These are phyloP conservation scores for Microplitis manilae DNA, from an alignment of 2,888 invertebrate genomes.

Conservation along the genomic window DNA sequence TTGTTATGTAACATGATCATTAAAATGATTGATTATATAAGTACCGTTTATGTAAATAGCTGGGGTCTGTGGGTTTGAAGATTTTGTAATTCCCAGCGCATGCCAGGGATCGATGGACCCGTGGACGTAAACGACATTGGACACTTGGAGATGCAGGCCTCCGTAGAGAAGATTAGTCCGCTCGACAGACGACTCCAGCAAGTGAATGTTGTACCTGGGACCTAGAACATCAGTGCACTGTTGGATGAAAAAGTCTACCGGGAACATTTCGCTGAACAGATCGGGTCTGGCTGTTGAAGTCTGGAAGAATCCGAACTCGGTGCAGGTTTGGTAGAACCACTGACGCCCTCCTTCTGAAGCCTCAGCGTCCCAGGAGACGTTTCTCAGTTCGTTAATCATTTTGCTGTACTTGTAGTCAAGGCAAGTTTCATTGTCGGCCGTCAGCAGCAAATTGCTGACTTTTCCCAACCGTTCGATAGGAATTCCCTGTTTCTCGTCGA, in stretches of 20 bases:
- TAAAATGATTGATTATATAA: slow-evolving; percentile 10
- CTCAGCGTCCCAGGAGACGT: slow-evolving; percentile 78
- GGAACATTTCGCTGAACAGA: slow-evolving; percentile 84
- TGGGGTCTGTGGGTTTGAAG: slow-evolving; percentile 75
- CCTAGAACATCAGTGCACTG: slow-evolving; percentile 91
- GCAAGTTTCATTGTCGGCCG: slow-evolving; percentile 80
- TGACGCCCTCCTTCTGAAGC: slow-evolving; percentile 82
- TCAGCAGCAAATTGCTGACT: slow-evolving; percentile 81
- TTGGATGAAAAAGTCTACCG: slow-evolving; percentile 83
- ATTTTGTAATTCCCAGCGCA: slow-evolving; percentile 80
- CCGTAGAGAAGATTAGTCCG: slow-evolving; percentile 89
- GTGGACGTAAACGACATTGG: slow-evolving; percentile 87
- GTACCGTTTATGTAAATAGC: slow-evolving; percentile 84
- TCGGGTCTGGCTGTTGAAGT: slow-evolving; percentile 80
- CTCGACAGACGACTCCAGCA: slow-evolving; percentile 77
- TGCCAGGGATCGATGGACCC: slow-evolving; percentile 94
- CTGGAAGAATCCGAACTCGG: slow-evolving; percentile 96
- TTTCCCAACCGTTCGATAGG: slow-evolving; percentile 81
- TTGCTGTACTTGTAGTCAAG: slow-evolving; percentile 87
- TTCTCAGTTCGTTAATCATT: slow-evolving; percentile 80
- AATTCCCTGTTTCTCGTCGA: slow-evolving; percentile 75
- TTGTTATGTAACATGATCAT: neutral
- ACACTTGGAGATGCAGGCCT: slow-evolving; percentile 79
- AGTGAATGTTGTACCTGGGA: slow-evolving; percentile 76
- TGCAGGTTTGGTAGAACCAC: slow-evolving; percentile 96